Percentiles rank a stretch among this genome's conserved stretches.
These are phyloP conservation scores for Tragopan temminckii DNA, from an alignment of 2,797 vertebrate species.

Conservation along the genomic window DNA sequence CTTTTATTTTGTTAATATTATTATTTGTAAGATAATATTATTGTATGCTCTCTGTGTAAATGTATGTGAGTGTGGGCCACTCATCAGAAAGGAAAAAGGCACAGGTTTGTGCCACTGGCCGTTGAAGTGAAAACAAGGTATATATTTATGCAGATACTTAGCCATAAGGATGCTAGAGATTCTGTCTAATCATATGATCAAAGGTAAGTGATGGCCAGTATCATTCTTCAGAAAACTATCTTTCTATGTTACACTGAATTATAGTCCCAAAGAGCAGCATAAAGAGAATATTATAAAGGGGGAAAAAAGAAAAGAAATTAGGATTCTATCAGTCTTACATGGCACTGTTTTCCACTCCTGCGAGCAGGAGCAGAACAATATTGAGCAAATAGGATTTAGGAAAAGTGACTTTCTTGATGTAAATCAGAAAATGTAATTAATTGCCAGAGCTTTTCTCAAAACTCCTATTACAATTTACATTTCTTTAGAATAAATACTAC, in stretches of 20 bases:
- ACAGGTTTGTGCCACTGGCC: fast-evolving
- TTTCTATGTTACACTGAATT: background rate
- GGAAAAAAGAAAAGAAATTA: background rate
- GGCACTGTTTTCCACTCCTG: background rate
- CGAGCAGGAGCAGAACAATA: background rate
- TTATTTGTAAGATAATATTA: background rate
- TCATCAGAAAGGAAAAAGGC: background rate
- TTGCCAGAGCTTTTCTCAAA: background rate
- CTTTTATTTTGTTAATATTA: background rate
- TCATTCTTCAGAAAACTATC: background rate
- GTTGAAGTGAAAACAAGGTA: background rate
- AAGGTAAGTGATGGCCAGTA: background rate
- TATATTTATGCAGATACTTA: background rate
- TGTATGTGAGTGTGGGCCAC: background rate
- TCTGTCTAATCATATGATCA: background rate
- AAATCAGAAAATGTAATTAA: background rate
- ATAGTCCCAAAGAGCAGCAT: background rate
- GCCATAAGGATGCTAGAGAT: background rate
- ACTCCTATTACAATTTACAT: background rate
- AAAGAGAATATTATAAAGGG: fast-evolving
- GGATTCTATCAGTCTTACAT: background rate
- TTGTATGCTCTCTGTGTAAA: background rate
- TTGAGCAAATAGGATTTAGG: background rate
- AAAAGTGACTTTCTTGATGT: background rate
- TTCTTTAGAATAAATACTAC: background rate